These are phyloP conservation scores for Aspidiotus destructor DNA, from an alignment of 2,888 invertebrate genomes.

Conservation along the genomic window DNA sequence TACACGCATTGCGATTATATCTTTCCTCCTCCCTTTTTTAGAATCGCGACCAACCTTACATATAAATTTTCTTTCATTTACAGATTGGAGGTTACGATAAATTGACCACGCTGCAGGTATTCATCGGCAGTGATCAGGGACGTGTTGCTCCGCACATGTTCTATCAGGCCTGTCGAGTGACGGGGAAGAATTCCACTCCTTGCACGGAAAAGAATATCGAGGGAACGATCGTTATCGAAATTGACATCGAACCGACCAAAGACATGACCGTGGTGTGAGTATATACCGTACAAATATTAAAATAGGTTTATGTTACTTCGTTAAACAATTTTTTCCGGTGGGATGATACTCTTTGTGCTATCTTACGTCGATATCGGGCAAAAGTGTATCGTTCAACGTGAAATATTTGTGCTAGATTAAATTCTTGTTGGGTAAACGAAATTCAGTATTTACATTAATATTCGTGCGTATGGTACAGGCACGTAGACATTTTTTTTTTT, in stretches of 20 bases:
- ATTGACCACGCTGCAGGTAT: slow-evolving; percentile 78
- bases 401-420: no score
- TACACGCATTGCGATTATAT: slow-evolving; percentile 36
- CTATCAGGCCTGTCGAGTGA: slow-evolving; percentile 92
- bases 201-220: slow-evolving; percentile 83
- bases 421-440: no score
- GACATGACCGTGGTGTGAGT: slow-evolving; percentile 74
- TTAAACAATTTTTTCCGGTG: background rate
- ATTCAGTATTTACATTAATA: no score
- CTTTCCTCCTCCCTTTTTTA: slow-evolving; percentile 2
- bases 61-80: slow-evolving; percentile 31
- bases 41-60: background rate
- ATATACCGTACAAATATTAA: slow-evolving; percentile 3
- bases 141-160: slow-evolving; percentile 91
- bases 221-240: slow-evolving; percentile 89
- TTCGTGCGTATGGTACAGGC: no score
- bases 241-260: slow-evolving; percentile 77
- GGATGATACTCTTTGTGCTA: background rate
- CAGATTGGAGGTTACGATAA: slow-evolving; percentile 77
- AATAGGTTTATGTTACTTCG: background rate
- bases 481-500: no score
- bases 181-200: slow-evolving; percentile 90
- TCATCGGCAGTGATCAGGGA: slow-evolving; percentile 85
- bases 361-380: no score
- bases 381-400: no score